Percentiles rank a stretch among this genome's conserved stretches.
phyloP scores from a whole-genome alignment of 2,888 invertebrate genomes.

The Blera fallax region DNA sequence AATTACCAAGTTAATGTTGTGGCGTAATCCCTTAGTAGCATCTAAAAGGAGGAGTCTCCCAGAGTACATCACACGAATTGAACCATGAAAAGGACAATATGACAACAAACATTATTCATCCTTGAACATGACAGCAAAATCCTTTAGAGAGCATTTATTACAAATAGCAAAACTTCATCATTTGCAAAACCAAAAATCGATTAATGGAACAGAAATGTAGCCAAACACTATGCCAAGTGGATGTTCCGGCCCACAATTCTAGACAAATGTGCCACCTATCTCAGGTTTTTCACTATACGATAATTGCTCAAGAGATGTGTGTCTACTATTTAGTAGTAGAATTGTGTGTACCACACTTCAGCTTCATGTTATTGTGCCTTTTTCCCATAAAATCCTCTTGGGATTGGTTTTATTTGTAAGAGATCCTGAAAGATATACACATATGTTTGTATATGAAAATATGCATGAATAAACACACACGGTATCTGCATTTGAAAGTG shows the following conservation, averaged over 20 bases:
- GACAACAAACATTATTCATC: not conserved
- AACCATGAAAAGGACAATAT: not conserved
- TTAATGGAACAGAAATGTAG: conserved; percentile 41
- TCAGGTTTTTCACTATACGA: conserved; percentile 11
- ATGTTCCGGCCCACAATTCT: conserved; percentile 36
- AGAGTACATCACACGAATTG: not conserved
- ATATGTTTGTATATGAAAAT: not conserved
- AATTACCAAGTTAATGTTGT: not conserved
- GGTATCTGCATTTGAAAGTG: conserved; percentile 36
- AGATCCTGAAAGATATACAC: not conserved
- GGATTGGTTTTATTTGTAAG: not conserved
- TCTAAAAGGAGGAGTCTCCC: not conserved
- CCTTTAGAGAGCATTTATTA: conserved; percentile 1
- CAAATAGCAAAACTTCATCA: conserved; percentile 21
- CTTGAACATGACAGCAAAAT: not conserved
- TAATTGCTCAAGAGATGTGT: conserved; percentile 44
- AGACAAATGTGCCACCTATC: conserved; percentile 47
- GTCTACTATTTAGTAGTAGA: conserved; percentile 31
- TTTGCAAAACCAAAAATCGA: conserved; percentile 50
- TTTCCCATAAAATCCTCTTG: not conserved
- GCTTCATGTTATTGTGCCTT: not conserved
- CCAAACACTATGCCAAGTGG: conserved; percentile 60
- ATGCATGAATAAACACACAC: not conserved
- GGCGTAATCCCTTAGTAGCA: not conserved
- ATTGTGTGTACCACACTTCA: conserved; percentile 34